These are phyloP conservation scores for Lepilemur ruficaudatus DNA, from an alignment of 2,797 vertebrate species.

Conservation along the genomic window DNA sequence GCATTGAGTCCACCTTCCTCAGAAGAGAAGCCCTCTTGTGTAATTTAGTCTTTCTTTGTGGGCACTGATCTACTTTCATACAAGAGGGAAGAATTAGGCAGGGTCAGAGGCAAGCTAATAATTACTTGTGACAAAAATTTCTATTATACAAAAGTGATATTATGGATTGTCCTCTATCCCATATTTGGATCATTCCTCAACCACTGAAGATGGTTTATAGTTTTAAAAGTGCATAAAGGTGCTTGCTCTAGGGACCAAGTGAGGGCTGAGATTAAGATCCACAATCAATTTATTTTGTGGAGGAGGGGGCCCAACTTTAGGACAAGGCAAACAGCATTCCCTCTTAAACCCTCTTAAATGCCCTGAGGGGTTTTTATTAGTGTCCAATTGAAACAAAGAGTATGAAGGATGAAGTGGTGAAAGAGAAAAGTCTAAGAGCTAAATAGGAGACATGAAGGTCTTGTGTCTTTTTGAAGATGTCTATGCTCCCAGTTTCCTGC, in stretches of 20 bases:
- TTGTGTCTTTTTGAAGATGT: not conserved
- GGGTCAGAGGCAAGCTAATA: not conserved
- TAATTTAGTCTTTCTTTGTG: not conserved
- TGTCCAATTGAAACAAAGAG: not conserved
- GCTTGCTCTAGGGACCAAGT: not conserved
- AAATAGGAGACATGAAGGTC: not conserved
- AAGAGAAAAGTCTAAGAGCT: not conserved
- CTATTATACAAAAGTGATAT: not conserved
- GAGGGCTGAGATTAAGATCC: not conserved
- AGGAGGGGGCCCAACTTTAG: not conserved
- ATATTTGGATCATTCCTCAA: not conserved
- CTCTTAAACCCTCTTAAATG: not conserved
- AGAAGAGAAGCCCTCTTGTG: not conserved
- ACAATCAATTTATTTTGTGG: not conserved
- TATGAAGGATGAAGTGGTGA: not conserved
- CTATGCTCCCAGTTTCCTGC: not conserved
- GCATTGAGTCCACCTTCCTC: not conserved
- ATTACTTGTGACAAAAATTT: not conserved
- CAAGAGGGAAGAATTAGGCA: not conserved
- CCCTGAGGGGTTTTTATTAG: not conserved
- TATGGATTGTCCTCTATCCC: not conserved
- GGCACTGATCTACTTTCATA: not conserved
- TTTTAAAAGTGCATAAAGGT: not conserved
- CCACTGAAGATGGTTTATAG: not conserved
- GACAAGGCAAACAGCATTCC: not conserved